Base-by-base conservation (phyloP, 1,140 invertebrate genomes). In the Solenopsis invicta region DNA sequence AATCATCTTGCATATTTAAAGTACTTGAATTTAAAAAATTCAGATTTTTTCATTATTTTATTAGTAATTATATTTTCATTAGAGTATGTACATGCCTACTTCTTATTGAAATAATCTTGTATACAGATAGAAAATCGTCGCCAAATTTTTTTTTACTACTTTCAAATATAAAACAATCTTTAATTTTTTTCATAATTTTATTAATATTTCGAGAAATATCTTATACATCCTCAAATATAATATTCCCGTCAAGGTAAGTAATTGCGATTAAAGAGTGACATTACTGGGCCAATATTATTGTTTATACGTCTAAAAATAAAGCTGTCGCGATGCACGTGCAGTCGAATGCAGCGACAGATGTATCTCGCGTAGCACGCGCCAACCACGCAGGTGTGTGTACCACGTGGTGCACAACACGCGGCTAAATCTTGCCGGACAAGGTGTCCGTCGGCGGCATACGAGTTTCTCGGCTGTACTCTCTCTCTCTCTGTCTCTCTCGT, bases 381-480 rank as follows among this genome's bases (percentile, higher is more conserved):
- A 85, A 89, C 66, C 87, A 77, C 71, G 91, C 90, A 92, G 91
- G 90, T 92, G 91, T 82, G 81, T 89, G 80, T 59, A 87, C 13
- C 86, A 75, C 54, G 81, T 74, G 76, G 48, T 87, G 34, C 29
- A 59, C 41, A 52, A 62, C 56, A 52, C 64, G 75, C 87, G 84
- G 77, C 80, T 91, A 91, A 91, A 91, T 91, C 90, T 89, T 91
- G 81, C 62, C 74, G 90, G 62, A 89, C 90, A 91, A 89, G 85
- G 82, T 91, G 88, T 87, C 80, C 62, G 85, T 81, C 61, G 80
- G 69, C 12, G 21, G 16, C 29, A 29, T 76, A 52, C 54, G 45
- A 29, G 54, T 69, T 88, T 86, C n/a, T 78, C 41, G 64, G 59
- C 69, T 34, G 66, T 37, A 29, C 29, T 67, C n/a, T 29, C 37